These are phyloP conservation scores for Mugil cephalus DNA, from an alignment of 2,113 vertebrate genomes.

Conservation along the genomic window DNA sequence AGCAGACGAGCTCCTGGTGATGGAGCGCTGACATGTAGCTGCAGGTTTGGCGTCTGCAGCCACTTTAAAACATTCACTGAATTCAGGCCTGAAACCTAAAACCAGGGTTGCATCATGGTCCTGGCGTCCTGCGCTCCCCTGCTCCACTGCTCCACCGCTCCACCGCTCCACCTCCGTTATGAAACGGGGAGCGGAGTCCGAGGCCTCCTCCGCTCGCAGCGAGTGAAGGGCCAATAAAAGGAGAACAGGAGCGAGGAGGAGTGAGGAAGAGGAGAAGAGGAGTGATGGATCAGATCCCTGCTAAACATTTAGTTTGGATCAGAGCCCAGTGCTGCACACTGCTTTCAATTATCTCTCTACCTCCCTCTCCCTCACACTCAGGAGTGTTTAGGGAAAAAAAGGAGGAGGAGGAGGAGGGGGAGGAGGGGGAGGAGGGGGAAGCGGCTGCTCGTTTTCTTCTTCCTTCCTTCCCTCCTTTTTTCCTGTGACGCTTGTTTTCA, in stretches of 20 bases:
- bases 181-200: conserved; percentile 28
- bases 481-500: conserved; percentile 34
- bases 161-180: too few relatives aligned
- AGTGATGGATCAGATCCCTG: conserved; percentile 78
- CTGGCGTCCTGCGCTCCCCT: conserved; percentile 39
- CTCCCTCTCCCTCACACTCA: conserved; percentile 38
- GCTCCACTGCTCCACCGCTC: too few relatives aligned
- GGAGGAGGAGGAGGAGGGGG: conserved; percentile 6
- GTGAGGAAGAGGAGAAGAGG: not conserved
- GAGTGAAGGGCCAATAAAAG: not conserved
- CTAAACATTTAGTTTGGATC: conserved; percentile 83
- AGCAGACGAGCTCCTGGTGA: too few relatives aligned
- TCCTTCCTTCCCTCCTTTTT: conserved; percentile 51
- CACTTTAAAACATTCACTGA: conserved; percentile 9
- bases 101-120: conserved; percentile 59
- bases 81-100: conserved; percentile 50
- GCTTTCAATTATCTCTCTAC: conserved; percentile 74
- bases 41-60: not conserved
- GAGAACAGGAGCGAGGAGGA: conserved; percentile 15
- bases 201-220: not conserved
- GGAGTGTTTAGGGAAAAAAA: conserved; percentile 56
- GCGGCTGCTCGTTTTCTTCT: conserved; percentile 29
- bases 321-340: conserved; percentile 72
- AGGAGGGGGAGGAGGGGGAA: conserved; percentile 28
- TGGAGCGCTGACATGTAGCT: not conserved